phyloP scores from a whole-genome alignment of 2,888 invertebrate species.

The Myathropa florea region DNA sequence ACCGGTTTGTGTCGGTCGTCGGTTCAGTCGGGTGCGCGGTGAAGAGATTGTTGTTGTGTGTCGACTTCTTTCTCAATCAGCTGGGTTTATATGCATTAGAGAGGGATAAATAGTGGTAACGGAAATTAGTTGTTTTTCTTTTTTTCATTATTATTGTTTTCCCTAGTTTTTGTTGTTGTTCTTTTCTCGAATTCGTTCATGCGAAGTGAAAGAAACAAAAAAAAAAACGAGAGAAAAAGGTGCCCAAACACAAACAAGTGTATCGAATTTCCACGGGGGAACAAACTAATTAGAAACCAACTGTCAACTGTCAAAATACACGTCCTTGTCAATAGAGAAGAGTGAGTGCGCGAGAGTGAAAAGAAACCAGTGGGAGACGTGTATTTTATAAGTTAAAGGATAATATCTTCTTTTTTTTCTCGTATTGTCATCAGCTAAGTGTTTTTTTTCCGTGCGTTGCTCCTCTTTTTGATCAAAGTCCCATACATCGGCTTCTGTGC shows the following conservation, averaged over 20 bases:
- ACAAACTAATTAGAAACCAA: conserved; percentile 30
- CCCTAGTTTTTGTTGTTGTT: conserved; percentile 9
- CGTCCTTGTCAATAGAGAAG: conserved; percentile 42
- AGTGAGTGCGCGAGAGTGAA: neutral
- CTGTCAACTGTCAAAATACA: conserved; percentile 50
- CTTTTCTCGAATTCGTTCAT: neutral
- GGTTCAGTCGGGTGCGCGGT: neutral
- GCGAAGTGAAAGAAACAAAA: neutral
- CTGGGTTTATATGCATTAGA: conserved; percentile 41
- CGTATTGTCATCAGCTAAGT: neutral
- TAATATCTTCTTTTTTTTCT: neutral
- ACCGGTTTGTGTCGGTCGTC: conserved; percentile 28
- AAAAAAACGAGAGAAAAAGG: neutral
- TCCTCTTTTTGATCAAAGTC: neutral
- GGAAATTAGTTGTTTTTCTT: neutral
- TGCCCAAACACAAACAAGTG: conserved; percentile 46
- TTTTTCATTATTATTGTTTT: conserved; percentile 61
- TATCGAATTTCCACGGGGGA: conserved; percentile 57
- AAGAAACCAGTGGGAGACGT: neutral
- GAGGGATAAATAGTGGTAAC: conserved; percentile 36
- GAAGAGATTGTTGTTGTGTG: conserved; percentile 1
- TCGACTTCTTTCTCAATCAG: conserved; percentile 41
- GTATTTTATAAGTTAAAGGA: neutral
- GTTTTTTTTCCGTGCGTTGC: neutral
- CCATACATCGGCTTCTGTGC: neutral